These are phyloP conservation scores for Ectropis grisescens DNA, from an alignment of 1,140 invertebrate genomes.

Conservation along the genomic window DNA sequence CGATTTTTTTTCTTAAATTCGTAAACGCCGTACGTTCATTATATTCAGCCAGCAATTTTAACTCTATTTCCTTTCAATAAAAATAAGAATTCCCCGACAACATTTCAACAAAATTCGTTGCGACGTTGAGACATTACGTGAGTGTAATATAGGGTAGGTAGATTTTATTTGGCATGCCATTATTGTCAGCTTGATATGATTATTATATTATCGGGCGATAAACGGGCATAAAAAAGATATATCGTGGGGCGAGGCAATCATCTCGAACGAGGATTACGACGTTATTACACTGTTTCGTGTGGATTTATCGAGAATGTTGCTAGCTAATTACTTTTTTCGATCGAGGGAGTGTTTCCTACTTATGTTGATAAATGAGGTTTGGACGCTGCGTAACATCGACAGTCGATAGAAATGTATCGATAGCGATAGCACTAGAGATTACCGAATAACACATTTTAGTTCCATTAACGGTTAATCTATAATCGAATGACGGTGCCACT, in stretches of 20 bases:
- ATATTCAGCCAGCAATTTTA: conserved; percentile 6
- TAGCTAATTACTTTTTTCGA: conserved; percentile 50
- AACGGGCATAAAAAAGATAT: conserved; percentile 66
- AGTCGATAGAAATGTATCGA: too few relatives aligned
- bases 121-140: conserved; percentile 1
- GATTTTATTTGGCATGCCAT: conserved; percentile 66
- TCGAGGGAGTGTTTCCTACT: conserved; percentile 13
- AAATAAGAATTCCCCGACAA: conserved; percentile 10
- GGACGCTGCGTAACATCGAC: too few relatives aligned
- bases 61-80: conserved; percentile 14
- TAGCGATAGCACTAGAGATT: too few relatives aligned
- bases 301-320: conserved; percentile 47
- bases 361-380: too few relatives aligned
- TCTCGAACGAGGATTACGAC: conserved; percentile 45
- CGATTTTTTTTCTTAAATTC: conserved; percentile 23
- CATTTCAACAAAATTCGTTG: too few relatives aligned
- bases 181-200: conserved; percentile 66
- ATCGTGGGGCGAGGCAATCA: conserved; percentile 45
- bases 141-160: conserved; percentile 49
- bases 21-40: conserved; percentile 25
- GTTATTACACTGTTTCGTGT: conserved; percentile 52
- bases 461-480: too few relatives aligned
- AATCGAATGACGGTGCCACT: too few relatives aligned
- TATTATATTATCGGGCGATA: conserved; percentile 68
- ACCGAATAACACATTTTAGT: too few relatives aligned